Evolutionary conservation across 2,888 invertebrate genomes (phyloP), one percentile per base, ranked within the genome.

Genomic region (Gari tellinella): DNA sequence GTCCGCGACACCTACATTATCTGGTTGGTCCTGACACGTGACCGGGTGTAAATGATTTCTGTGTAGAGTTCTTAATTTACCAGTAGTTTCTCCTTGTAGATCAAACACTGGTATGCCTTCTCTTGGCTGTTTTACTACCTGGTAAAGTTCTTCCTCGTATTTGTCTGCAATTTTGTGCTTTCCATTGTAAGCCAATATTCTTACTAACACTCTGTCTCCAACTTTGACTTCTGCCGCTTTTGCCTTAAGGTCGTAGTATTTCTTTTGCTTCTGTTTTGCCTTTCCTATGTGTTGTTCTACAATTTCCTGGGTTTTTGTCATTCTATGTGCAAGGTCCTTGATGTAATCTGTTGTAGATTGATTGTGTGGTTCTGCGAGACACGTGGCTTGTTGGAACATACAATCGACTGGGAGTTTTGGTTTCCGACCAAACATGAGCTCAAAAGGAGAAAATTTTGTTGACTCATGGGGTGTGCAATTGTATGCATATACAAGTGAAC

Each of bases 381-480:
- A n/a, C 19, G 48, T 37, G 14, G 19, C 17, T 25, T 40, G 45
- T 40, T 25, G 49, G 57, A 80, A 76, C 12, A 51, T 52, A 12
- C 63, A 21, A 26, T 74, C 69, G n/a, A 65, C 38, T n/a, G 69
- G 74, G 2, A 74, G 57, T 19, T 60, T 53, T 17, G 74, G 69
- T 17, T 64, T 46, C 17, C 69, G 38, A n/a, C 72, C 72, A 52
- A 56, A 67, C 57, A 67, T 66, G 8, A 66, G 25, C 17, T 43
- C 55, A 40, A 46, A 74, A 10, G 74, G 64, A 10, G 69, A 51
- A n/a, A 55, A 46, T 19, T 56, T 64, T 17, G 74, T 74, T 31
- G 65, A 26, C 14, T 55, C 65, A 48, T 74, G 64, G n/a, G 19
- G 40, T 8, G 61, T 69, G 19, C 49, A 57, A 21, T 68, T 68